Conservation (phyloP, 64 coral and sea anemone genomes). For the Montipora efflorescens region DNA sequence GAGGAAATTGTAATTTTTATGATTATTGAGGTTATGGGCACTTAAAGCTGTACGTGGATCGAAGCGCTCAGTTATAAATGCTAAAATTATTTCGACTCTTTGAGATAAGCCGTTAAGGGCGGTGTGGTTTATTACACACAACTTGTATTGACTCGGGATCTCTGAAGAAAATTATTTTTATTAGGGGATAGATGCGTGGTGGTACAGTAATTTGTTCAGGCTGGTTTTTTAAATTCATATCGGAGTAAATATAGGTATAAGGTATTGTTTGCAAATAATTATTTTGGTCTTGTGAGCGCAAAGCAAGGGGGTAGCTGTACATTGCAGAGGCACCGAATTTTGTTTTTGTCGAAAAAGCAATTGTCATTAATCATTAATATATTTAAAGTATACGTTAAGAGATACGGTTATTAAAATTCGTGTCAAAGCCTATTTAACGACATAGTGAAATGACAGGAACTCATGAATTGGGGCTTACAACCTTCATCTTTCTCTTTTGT, state of each 20-base stretch:
- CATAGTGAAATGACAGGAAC: not conserved
- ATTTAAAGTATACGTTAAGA: not conserved
- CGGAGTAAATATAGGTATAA: not conserved
- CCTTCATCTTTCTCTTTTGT: no score
- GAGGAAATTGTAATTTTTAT: no score
- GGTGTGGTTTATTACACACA: no score
- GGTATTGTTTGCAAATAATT: not conserved
- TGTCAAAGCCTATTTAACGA: not conserved
- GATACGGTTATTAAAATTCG: not conserved
- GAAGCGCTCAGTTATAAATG: no score
- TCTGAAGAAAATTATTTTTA: not conserved
- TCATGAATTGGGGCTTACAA: no score
- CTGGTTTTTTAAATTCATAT: not conserved
- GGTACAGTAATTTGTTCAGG: not conserved
- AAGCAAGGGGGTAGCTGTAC: not conserved
- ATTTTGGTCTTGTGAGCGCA: not conserved
- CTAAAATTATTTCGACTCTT: no score
- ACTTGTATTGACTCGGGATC: no score
- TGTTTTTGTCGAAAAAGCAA: not conserved
- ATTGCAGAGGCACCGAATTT: not conserved
- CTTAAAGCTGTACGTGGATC: no score
- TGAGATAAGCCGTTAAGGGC: no score
- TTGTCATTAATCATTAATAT: not conserved
- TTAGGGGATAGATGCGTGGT: not conserved
- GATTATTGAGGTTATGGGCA: no score